Base-by-base conservation (phyloP, 2,113 vertebrate species). In the Periophthalmodon schlosseri region DNA sequence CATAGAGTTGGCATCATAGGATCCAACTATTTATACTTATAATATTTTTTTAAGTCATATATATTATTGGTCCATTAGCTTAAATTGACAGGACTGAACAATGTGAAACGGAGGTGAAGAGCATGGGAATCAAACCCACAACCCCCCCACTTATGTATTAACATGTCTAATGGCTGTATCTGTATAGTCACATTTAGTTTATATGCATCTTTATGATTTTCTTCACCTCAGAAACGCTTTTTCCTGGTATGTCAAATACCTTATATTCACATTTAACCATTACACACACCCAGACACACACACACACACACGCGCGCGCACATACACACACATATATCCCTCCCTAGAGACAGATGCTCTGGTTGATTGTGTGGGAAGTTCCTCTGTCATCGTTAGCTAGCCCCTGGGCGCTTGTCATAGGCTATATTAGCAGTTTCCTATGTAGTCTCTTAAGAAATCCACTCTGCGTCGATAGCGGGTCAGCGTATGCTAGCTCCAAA, bases 361-460 rank as follows among this genome's bases (percentile, higher is more conserved):
- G 76, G 80, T 86, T 93, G 86, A 90, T 92, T 91, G 89, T 84
- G 86, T 78, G 77, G 85, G 91, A 91, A 90, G 88, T 91, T 89
- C 86, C 84, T 93, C 91, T 91, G 88, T 93, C 90, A 93, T 92
- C 84, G 84, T 93, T 91, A 93, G 83, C 70, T 1, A 78, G 84
- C 86, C 83, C 80, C 81, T 82, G 89, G 84, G 84, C 86, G 79
- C 87, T 90, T 88, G 87, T 90, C 87, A 87, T 79, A 70, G 82
- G 85, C 83, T 77, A 70, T 85, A 90, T 92, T 88, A 91, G 81
- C 86, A 86, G 87, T 88, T 91, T 86, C 88, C 89, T 78, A 87
- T 83, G 70, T 86, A 84, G 80, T 89, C 71, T 52, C 79, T 34
- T 64, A 70, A 58, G 66, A 50, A 74, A 54, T 46, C 44, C 28